A percentile compares a stretch with the other conserved stretches of the same genome.
These are phyloP conservation scores for Diarsia dahlii DNA, from an alignment of 2,888 invertebrate genomes.

Conservation along the genomic window DNA sequence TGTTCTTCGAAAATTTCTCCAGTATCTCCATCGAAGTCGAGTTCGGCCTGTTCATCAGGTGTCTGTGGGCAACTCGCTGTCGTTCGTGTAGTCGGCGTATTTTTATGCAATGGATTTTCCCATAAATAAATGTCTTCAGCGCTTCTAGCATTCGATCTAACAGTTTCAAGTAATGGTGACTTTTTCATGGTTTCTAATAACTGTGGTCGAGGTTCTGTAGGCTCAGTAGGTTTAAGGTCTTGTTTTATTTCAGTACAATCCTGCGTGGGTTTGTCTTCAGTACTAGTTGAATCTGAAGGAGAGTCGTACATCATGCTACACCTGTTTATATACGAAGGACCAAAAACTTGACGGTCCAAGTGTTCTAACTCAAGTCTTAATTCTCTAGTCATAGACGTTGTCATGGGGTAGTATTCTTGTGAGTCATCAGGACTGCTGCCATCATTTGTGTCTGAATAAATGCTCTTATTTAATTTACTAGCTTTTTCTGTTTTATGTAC, in stretches of 20 bases:
- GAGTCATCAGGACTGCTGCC: conserved; percentile 95
- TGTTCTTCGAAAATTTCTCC: conserved; percentile 92
- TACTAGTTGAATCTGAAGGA: conserved; percentile 85
- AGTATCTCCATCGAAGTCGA: conserved; percentile 92
- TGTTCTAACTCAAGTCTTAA: conserved; percentile 95
- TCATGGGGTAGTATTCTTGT: conserved; percentile 96
- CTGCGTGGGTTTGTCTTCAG: conserved; percentile 82
- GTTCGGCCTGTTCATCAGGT: conserved; percentile 93
- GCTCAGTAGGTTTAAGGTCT: conserved; percentile 70
- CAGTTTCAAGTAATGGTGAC: conserved; percentile 82
- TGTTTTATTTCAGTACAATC: conserved; percentile 75
- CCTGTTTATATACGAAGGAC: conserved; percentile 85
- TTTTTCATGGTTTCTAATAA: conserved; percentile 78
- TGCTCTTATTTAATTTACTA: conserved; percentile 76
- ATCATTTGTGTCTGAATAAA: conserved; percentile 85
- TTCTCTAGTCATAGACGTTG: conserved; percentile 96
- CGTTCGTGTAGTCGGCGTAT: conserved; percentile 85
- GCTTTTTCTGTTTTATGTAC: conserved; percentile 75
- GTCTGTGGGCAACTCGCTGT: conserved; percentile 90
- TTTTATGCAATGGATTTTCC: conserved; percentile 94
- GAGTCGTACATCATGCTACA: conserved; percentile 85
- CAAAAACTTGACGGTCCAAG: conserved; percentile 96
- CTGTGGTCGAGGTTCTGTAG: conserved; percentile 73
- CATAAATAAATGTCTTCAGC: conserved; percentile 94
- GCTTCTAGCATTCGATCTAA: conserved; percentile 86